Base-by-base conservation (phyloP, 2,888 invertebrate species). In the Linyphia triangularis region DNA sequence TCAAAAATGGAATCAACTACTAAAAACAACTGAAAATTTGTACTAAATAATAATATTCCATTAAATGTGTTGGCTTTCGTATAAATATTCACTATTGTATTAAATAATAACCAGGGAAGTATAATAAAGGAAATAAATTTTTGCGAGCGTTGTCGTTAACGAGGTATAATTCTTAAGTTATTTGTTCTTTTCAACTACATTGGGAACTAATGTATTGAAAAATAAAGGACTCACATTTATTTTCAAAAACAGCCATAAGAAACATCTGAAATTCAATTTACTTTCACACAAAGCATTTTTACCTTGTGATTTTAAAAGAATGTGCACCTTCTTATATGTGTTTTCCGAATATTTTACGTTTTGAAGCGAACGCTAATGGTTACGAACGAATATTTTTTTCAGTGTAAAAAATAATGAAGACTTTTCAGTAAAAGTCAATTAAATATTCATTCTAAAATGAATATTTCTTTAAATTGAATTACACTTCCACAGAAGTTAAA, bases 391-490 rank as follows among this genome's bases (percentile, higher is more conserved):
- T 16, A n/a, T 51, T 13, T 51, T 51, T n/a, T 13, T 51, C n/a
- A n/a, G 13, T 10, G 43, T 1, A 51, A 51, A 51, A n/a, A n/a
- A n/a, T 1, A 51, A 3, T 51, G n/a, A 51, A 51, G n/a, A 51
- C 13, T 51, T 5, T 3, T 1, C 51, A n/a, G 16, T n/a, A 51
- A 51, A 51, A 51, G 51, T 51, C 51, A 51, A 51, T 51, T 51
- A 51, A 51, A n/a, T 16, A n/a, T 51, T 51, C 51, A 9, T 13
- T 51, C n/a, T 51, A n/a, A n/a, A 51, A 51, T 0, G 51, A 51
- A 51, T 51, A 51, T 51, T 51, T 51, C n/a, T n/a, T 51, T 51
- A n/a, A 51, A 51, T 51, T n/a, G n/a, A n/a, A n/a, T n/a, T n/a
- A n/a, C n/a, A n/a, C n/a, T n/a, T n/a, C n/a, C n/a, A n/a, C n/a